phyloP scores from a whole-genome alignment of 2,113 vertebrate genomes.

The Ranitomeya variabilis region DNA sequence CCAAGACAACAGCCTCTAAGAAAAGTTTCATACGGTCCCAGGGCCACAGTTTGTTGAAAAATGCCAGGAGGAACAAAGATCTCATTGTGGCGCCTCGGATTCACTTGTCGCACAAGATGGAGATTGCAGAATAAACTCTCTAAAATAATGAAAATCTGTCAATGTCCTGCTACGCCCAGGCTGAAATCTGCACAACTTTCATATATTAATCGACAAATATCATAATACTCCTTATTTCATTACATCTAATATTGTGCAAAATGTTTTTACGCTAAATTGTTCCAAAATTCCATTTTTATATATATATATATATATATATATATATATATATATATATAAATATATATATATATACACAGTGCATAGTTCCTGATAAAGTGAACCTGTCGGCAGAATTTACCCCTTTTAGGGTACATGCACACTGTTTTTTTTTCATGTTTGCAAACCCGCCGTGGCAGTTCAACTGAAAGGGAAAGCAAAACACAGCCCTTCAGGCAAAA shows the following conservation, averaged over 20 bases:
- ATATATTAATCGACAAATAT: neutral
- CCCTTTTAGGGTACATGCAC: too few relatives aligned
- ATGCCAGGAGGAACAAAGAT: slow-evolving; percentile 78
- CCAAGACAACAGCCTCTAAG: slow-evolving; percentile 80
- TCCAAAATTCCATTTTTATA: too few relatives aligned
- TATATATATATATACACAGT: too few relatives aligned
- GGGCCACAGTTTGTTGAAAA: slow-evolving; percentile 72
- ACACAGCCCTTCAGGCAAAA: too few relatives aligned
- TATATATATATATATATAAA: too few relatives aligned
- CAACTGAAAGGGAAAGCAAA: too few relatives aligned
- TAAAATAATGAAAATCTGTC: slow-evolving; percentile 39
- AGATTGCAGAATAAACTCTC: slow-evolving; percentile 10
- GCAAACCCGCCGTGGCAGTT: too few relatives aligned
- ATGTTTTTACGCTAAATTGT: neutral
- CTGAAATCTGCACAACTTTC: neutral
- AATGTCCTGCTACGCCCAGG: neutral
- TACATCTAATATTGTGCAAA: neutral
- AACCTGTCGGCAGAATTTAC: too few relatives aligned
- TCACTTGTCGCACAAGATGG: slow-evolving; percentile 62
- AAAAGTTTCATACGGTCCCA: slow-evolving; percentile 73
- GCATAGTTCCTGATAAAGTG: too few relatives aligned
- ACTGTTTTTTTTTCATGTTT: too few relatives aligned
- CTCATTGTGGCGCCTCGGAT: slow-evolving; percentile 75
- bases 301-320: too few relatives aligned
- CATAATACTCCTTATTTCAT: neutral